These are phyloP conservation scores for Centroberyx gerrardi DNA, from an alignment of 2,797 vertebrate genomes.

Conservation along the genomic window DNA sequence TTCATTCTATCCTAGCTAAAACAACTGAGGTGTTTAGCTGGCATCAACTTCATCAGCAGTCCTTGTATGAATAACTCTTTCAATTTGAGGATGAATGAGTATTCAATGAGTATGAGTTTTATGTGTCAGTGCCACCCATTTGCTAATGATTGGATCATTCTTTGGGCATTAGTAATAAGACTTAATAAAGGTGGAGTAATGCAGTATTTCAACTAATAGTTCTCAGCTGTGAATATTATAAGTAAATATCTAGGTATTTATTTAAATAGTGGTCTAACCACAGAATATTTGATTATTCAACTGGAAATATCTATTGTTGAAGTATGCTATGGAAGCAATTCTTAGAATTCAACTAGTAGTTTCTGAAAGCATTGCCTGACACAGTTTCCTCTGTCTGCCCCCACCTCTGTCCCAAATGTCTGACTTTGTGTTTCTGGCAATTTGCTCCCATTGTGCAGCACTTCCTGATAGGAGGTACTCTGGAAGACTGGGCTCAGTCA, in stretches of 20 bases:
- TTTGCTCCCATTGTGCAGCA: conserved; percentile 86
- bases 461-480: conserved; percentile 87
- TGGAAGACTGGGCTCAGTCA: conserved; percentile 84
- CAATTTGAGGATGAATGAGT: not conserved
- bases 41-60: not conserved
- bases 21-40: not conserved
- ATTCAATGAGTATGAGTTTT: not conserved
- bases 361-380: conserved; percentile 66
- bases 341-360: conserved; percentile 35
- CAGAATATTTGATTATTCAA: not conserved
- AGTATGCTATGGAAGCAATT: conserved; percentile 19
- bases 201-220: not conserved
- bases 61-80: not conserved
- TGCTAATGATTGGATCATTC: not conserved
- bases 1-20: not conserved
- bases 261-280: not conserved
- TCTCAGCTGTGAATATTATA: not conserved
- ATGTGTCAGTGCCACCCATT: not conserved
- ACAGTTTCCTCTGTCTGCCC: conserved; percentile 77
- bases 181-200: not conserved
- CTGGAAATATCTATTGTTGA: conserved; percentile 17
- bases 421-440: conserved; percentile 86
- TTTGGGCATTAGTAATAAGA: not conserved
- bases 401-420: conserved; percentile 79
- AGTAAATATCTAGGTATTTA: not conserved